Evolutionary conservation across 2,797 vertebrate genomes (phyloP), one percentile per base, ranked within the genome.

Genomic region (Pempheris klunzingeri): DNA sequence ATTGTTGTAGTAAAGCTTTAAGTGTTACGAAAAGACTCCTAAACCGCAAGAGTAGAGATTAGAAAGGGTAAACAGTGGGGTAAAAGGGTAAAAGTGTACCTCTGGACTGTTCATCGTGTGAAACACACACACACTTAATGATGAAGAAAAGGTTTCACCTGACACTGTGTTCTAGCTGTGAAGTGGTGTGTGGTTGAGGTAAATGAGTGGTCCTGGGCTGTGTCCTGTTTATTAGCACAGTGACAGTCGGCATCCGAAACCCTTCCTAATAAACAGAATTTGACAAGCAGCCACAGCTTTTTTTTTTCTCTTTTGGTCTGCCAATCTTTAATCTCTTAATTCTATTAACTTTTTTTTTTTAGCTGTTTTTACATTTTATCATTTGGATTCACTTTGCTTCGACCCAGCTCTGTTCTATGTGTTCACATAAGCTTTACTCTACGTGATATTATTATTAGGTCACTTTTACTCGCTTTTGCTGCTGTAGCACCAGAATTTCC

Each of bases 171-270:
- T 15, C 18, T 39, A n/a, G 36, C 9, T 55, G n/a, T 46, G 14
- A 36, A 43, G 26, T 24, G 39, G 0, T 50, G 9, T 24, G 46
- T 24, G 13, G 3, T 43, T 10, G 5, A 15, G 39, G 4, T 60
- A 68, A 34, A n/a, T n/a, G 30, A 52, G 22, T 32, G 47, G 54
- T 44, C 20, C 14, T 4, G 10, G 49, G 39, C 69, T 55, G 57
- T 34, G 44, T 72, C 49, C 8, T 22, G 18, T 63, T 74, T 74
- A 22, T 58, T 41, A 49, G 58, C 12, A 58, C 59, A 41, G 59
- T 36, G 43, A 63, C 8, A 32, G 17, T 61, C 32, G 7, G 17
- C 3, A 13, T 17, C 34, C 26, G n/a, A 38, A 22, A 50, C 43
- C 36, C 50, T 61, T 47, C 13, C 2, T 67, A 6, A 44, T 2